Conservation (phyloP, 2,888 invertebrate species). For the Cordilura impudica region DNA sequence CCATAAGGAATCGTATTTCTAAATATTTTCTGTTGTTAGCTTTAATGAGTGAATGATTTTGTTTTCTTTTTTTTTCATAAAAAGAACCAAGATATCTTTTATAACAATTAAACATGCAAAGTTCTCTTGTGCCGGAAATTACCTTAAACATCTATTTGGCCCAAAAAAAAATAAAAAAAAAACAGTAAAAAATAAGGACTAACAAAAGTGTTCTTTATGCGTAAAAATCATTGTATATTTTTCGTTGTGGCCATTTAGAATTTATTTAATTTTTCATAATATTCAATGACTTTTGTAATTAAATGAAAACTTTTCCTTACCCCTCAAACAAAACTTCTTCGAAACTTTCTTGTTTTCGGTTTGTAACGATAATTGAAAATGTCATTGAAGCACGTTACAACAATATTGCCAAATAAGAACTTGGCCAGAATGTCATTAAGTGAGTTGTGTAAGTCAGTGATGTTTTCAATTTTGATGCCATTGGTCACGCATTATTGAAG, state of each 20-base stretch:
- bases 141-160: neutral
- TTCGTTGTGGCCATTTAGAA: neutral
- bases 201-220: too few relatives aligned
- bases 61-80: neutral
- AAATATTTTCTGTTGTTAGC: too few relatives aligned
- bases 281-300: slow-evolving; percentile 19
- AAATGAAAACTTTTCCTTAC: neutral
- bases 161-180: neutral
- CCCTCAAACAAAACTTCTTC: neutral
- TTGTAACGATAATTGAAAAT: slow-evolving; percentile 51
- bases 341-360: neutral
- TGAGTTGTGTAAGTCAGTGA: slow-evolving; percentile 21
- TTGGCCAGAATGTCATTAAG: neutral
- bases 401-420: slow-evolving; percentile 25
- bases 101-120: slow-evolving; percentile 26
- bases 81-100: neutral
- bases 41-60: too few relatives aligned
- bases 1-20: too few relatives aligned
- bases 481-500: slow-evolving; percentile 54
- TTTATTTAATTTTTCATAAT: too few relatives aligned
- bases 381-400: slow-evolving; percentile 49
- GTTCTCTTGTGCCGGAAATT: neutral
- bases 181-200: too few relatives aligned
- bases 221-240: neutral
- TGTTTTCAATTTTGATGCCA: slow-evolving; percentile 52